phyloP scores from a whole-genome alignment of 2,888 invertebrate genomes.

The Ormia ochracea region DNA sequence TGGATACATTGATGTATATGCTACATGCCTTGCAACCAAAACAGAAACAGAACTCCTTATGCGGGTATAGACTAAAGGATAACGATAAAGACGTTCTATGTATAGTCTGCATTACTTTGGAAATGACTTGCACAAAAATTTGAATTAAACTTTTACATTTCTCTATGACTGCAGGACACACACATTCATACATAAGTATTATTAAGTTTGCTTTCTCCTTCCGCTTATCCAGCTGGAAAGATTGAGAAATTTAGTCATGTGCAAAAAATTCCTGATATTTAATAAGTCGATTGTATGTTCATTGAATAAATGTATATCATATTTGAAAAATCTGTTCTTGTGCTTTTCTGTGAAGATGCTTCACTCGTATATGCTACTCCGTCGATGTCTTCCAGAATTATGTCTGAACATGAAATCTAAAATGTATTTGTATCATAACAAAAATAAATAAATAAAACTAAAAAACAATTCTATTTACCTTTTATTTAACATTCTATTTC shows the following conservation, averaged over 20 bases:
- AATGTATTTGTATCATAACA: neutral
- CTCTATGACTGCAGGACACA: too few relatives aligned
- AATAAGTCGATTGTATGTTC: neutral
- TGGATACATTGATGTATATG: too few relatives aligned
- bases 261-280: constrained; percentile 20
- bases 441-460: neutral
- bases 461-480: constrained; percentile 12
- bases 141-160: neutral
- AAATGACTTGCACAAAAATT: too few relatives aligned
- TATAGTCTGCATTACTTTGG: too few relatives aligned
- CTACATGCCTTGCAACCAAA: too few relatives aligned
- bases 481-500: constrained; percentile 13
- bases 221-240: neutral
- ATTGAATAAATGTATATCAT: neutral
- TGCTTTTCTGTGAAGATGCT: neutral
- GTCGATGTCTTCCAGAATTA: neutral
- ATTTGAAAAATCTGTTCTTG: constrained; percentile 22
- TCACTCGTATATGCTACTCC: neutral
- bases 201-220: neutral
- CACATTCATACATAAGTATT: too few relatives aligned
- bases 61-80: too few relatives aligned
- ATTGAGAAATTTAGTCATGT: constrained; percentile 36
- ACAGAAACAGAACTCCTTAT: too few relatives aligned
- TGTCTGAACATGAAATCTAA: neutral
- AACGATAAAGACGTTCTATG: too few relatives aligned